Evolutionary conservation across 2,797 vertebrate genomes (phyloP), one percentile per base, ranked within the genome.

Genomic region (Nannoperca obscura): DNA sequence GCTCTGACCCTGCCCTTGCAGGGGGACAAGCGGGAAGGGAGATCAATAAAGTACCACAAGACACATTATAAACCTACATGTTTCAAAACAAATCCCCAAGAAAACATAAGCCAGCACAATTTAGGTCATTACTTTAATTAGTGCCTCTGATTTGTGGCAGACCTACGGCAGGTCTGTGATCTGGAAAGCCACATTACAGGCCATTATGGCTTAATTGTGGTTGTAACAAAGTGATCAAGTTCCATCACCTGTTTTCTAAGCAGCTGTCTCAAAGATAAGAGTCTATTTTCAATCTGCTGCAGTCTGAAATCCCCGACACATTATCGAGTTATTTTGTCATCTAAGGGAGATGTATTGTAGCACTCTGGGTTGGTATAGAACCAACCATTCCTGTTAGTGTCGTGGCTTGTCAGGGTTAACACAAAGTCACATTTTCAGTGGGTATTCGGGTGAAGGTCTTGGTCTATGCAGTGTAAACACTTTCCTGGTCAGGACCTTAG

Each of bases 211-310:
- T 80, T 85, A 81, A 78, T 83, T 85, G 76, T 84, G 70, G 70
- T 75, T 66, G 42, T 77, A 85, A 76, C 61, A 78, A 80, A 79
- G 52, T 74, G 74, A 86, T 89, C 75, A 62, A 36, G 65, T 85
- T 88, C 62, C 76, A 63, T 85, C 82, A 88, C 71, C 71, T 80
- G 65, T 88, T 90, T 80, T 82, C 71, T 54, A 79, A 89, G 69
- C 81, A 84, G 71, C 78, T 85, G 78, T 72, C 54, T 82, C 36
- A 55, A 74, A 78, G 59, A 81, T 82, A 71, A 89, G 38, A 57
- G 66, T 71, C 52, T 4, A 74, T 87, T 86, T 86, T 68, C 69
- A 85, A 49, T 71, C 60, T 81, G 80, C 73, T 79, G 60, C 40
- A 53, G 75, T 38, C 74, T 71, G 22, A 80, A 78, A 86, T 68